Percentiles rank a stretch among this genome's conserved stretches.
Evolutionary conservation across 2,888 invertebrate species (phyloP).

Genomic region (Drosophila tanythrix): DNA sequence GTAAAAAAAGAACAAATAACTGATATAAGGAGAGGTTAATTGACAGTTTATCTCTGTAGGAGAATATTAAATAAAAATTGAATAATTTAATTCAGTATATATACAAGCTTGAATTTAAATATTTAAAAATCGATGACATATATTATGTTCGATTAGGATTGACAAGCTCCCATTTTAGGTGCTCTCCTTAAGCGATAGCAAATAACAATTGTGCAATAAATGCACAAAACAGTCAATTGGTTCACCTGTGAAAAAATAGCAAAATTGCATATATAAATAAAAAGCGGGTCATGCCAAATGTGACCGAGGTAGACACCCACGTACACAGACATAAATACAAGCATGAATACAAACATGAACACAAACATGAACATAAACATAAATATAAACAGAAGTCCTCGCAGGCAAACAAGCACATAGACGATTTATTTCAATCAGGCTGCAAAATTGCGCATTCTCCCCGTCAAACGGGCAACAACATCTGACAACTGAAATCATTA

Average conservation of each 20-base stretch:
- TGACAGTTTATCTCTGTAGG: neutral
- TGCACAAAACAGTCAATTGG: conserved; percentile 61
- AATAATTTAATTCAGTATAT: neutral
- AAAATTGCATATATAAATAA: conserved; percentile 72
- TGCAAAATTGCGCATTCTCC: conserved; percentile 71
- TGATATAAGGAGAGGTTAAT: neutral
- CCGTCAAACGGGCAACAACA: conserved; percentile 49
- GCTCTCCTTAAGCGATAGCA: neutral
- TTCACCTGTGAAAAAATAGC: conserved; percentile 43
- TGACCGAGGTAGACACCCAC: conserved; percentile 21
- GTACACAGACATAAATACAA: neutral
- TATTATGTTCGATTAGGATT: neutral
- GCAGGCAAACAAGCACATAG: conserved; percentile 21
- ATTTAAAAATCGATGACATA: neutral
- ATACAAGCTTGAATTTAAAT: neutral
- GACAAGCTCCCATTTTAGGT: neutral
- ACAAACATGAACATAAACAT: conserved; percentile 1
- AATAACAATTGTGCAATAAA: conserved; percentile 40
- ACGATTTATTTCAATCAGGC: conserved; percentile 72
- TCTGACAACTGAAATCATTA: conserved; percentile 73
- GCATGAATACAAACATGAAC: neutral
- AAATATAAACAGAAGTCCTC: conserved; percentile 14
- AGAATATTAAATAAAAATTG: neutral
- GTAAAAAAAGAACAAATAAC: neutral
- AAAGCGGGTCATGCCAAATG: conserved; percentile 57